Conservation (phyloP, 2,113 vertebrate genomes). For the Sander lucioperca region DNA sequence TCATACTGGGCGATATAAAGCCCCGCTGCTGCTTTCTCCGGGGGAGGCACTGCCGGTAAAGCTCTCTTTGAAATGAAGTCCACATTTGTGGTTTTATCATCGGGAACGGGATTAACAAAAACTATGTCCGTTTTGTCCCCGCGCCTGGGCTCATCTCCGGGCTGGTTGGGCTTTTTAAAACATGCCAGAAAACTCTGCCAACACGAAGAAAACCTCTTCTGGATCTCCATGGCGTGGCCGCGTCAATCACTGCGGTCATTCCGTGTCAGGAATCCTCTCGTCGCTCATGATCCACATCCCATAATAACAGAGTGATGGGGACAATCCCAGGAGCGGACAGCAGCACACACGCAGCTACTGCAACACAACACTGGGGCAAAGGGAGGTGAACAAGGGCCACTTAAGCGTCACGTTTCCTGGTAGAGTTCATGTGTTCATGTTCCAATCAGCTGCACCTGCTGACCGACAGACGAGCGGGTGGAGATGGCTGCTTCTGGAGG, state of each 20-base stretch:
- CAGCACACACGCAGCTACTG: background rate
- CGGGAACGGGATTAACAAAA: background rate
- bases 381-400: too few relatives aligned
- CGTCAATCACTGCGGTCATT: constrained; percentile 50
- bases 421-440: background rate
- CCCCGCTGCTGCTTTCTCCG: background rate
- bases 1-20: constrained; percentile 88
- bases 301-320: background rate
- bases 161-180: constrained; percentile 34
- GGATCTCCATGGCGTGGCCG: constrained; percentile 51
- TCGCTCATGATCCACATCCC: background rate
- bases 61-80: fast-evolving
- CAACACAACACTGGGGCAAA: background rate
- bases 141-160: fast-evolving
- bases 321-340: background rate
- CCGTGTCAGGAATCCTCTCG: background rate
- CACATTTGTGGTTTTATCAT: fast-evolving
- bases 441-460: constrained; percentile 51
- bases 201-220: constrained; percentile 41
- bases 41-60: background rate
- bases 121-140: fast-evolving
- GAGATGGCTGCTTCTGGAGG: too few relatives aligned
- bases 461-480: too few relatives aligned
- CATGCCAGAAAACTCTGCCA: constrained; percentile 53
- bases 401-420: constrained; percentile 1